These are phyloP conservation scores for Watsonalla cultraria DNA, from an alignment of 2,888 invertebrate species.

Conservation along the genomic window DNA sequence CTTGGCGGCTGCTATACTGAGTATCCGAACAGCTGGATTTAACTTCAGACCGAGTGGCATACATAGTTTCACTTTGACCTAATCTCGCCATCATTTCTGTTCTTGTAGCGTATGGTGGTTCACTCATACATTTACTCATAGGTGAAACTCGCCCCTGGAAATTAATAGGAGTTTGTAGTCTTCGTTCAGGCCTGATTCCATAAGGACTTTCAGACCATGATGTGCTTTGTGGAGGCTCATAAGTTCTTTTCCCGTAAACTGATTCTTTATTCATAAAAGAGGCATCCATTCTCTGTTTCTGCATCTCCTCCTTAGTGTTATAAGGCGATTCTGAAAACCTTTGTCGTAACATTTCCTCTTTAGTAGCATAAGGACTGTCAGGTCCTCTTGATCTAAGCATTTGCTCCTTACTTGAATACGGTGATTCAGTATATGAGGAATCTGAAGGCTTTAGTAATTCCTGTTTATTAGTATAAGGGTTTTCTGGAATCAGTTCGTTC, in stretches of 20 bases:
- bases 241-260: constrained; percentile 63
- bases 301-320: constrained; percentile 69
- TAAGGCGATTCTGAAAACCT: constrained; percentile 74
- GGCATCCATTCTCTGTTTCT: constrained; percentile 64
- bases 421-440: constrained; percentile 58
- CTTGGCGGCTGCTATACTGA: constrained; percentile 47
- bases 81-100: constrained; percentile 67
- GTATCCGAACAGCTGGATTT: constrained; percentile 70
- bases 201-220: constrained; percentile 67
- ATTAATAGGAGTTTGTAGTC: constrained; percentile 62
- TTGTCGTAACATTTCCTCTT: constrained; percentile 74
- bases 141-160: constrained; percentile 61
- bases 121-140: constrained; percentile 71
- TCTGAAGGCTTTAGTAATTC: constrained; percentile 54
- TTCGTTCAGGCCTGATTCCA: constrained; percentile 61
- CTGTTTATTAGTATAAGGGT: constrained; percentile 46
- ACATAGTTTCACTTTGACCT: constrained; percentile 60
- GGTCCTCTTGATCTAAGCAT: constrained; percentile 59
- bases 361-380: constrained; percentile 68
- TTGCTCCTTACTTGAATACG: constrained; percentile 71
- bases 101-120: constrained; percentile 67
- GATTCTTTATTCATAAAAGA: constrained; percentile 53
- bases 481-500: constrained; percentile 38
- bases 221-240: constrained; percentile 64
- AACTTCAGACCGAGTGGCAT: constrained; percentile 57